Evolutionary conservation across 1,140 invertebrate species (phyloP), one percentile per base, ranked within the genome.

Genomic region (Nomia melanderi): DNA sequence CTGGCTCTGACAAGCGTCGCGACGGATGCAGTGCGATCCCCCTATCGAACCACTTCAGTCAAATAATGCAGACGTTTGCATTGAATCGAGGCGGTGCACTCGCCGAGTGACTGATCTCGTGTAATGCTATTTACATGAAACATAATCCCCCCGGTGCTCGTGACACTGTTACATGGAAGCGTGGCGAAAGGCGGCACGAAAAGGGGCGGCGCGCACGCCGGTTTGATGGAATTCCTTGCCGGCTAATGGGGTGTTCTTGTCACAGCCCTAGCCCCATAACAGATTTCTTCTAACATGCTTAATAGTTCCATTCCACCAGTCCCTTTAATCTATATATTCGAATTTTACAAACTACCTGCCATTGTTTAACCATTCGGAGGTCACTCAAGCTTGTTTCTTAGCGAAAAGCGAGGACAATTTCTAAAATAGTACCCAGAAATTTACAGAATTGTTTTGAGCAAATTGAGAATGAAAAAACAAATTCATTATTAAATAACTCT

Each of bases 51-150:
- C 20, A 20, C 25, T 17, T 31, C 33, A 33, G 33, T 82, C 57
- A 60, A 82, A 57, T 82, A 79, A 76, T 59, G 56, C 77, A 69
- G 54, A 77, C 33, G 71, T 82, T 79, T 79, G 80, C 77, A 79
- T 79, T 70, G 77, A 75, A 81, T 79, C 59, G 64, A 20, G 41
- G 23, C 57, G 47, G n/a, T 54, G 56, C 25, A 60, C 33, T 56
- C 66, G 11, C 17, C 62, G 41, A 75, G 41, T 81, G 59, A 76
- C 59, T 54, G 71, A 72, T 82, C 80, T 79, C 69, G 67, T 56
- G 70, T 74, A 83, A 79, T 56, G 62, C 67, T 62, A 79, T 83
- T 84, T 83, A 79, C 76, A 72, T 62, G 65, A 82, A 83, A 83
- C 75, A 74, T 78, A 78, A 83, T 82, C 70, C 57, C 70, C 57